These are phyloP conservation scores for Pandemis cinnamomeana DNA, from an alignment of 2,888 invertebrate genomes.

Conservation along the genomic window DNA sequence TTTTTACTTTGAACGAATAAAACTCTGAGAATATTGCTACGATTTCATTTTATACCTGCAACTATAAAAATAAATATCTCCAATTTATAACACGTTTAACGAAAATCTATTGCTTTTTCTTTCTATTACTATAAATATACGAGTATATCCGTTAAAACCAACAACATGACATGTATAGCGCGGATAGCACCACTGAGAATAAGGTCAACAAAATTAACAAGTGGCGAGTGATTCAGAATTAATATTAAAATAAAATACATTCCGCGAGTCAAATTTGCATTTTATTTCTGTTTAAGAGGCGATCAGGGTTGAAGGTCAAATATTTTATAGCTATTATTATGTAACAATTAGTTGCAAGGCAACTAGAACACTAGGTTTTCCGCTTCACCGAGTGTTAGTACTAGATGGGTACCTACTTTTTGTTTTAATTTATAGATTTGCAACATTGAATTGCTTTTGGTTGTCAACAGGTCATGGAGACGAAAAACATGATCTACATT, in stretches of 20 bases:
- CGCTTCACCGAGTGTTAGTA: neutral
- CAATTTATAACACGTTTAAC: neutral
- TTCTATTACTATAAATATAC: neutral
- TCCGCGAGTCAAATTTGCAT: conserved; percentile 14
- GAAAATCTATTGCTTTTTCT: neutral
- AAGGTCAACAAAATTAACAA: conserved; percentile 4
- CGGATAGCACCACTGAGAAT: conserved; percentile 2
- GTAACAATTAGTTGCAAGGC: conserved; percentile 3
- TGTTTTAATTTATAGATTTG: neutral
- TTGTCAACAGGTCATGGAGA: conserved; percentile 96
- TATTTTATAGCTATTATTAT: neutral
- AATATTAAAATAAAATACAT: neutral
- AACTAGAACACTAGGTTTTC: neutral
- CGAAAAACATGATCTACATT: conserved; percentile 98
- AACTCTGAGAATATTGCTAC: conserved; percentile 18
- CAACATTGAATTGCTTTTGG: neutral
- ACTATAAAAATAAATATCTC: neutral
- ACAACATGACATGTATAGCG: neutral
- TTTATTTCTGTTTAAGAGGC: conserved; percentile 7
- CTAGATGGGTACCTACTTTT: neutral
- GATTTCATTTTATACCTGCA: neutral
- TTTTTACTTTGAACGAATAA: conserved; percentile 4
- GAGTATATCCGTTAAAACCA: neutral
- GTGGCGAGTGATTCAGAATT: conserved; percentile 10
- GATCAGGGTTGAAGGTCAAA: conserved; percentile 8